Evolutionary conservation across 1,140 invertebrate species (phyloP), one percentile per base, ranked within the genome.

Genomic region (Orchestia grillus): DNA sequence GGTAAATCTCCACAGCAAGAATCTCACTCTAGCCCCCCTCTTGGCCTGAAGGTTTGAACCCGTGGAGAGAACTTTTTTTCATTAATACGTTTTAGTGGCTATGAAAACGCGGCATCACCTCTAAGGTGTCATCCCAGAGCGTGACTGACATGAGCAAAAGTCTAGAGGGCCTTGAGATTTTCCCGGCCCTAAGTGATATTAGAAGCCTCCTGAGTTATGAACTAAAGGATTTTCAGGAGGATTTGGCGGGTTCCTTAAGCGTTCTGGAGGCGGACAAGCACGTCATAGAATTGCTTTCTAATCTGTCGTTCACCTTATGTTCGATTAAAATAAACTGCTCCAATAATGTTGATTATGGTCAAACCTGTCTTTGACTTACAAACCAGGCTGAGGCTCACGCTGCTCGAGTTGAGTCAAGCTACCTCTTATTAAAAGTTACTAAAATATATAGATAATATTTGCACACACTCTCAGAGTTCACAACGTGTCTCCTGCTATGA

Each of bases 101-200:
- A 90, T 94, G 92, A 94, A 94, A 44, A 94, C 40, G 44, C 41
- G 44, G 44, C 44, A 94, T 94, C 43, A 47, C 44, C 88, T 23
- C 88, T 42, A 91, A 47, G 44, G 92, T 40, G 92, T 47, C 43
- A 94, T 45, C 43, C 92, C 40, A 94, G 44, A 94, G 92, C 92
- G 92, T 94, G 92, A 94, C 92, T 47, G 92, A 94, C 92, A 94
- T 94, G 44, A 40, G 92, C 41, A 90, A 90, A 90, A 90, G 88
- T 42, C 88, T 90, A 23, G 41, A 42, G 88, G 43, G 88, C 36
- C 88, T 90, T 11, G 88, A 44, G 92, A 94, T 94, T 94, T 94
- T 94, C 36, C 44, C 3, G 36, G 43, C 92, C 92, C 44, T n/a
- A 94, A 44, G 43, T 94, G 92, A 94, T 45, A 94, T 45, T 94